Evolutionary conservation across 2,888 invertebrate species (phyloP).

Genomic region (Lasioglossum villosulum): DNA sequence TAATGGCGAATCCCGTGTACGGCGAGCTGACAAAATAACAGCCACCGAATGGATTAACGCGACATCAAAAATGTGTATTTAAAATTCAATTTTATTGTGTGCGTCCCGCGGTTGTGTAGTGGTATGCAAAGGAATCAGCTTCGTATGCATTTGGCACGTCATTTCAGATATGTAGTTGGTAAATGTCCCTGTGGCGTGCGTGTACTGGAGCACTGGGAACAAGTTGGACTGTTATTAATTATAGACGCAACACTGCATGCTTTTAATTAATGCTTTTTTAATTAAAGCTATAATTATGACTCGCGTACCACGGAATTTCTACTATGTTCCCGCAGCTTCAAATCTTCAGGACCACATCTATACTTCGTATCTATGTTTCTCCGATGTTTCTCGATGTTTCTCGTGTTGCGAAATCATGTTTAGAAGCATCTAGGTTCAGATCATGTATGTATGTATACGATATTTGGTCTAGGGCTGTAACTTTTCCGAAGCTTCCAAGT

Average conservation of each 20-base stretch:
- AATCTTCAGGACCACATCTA: conserved; percentile 43
- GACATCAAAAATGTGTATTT: not conserved
- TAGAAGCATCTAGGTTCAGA: conserved; percentile 5
- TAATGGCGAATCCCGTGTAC: not conserved
- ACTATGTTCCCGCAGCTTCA: conserved; percentile 50
- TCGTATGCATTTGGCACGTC: conserved; percentile 21
- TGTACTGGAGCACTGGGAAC: conserved; percentile 72
- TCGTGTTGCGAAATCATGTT: conserved; percentile 17
- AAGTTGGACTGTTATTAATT: conserved; percentile 79
- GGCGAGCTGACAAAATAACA: not conserved
- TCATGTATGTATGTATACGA: no score
- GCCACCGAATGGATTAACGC: not conserved
- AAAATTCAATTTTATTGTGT: conserved; percentile 1
- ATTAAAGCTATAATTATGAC: conserved; percentile 77
- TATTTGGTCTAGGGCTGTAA: no score
- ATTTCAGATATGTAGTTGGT: conserved; percentile 36
- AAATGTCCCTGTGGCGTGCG: conserved; percentile 54
- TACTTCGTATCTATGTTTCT: not conserved
- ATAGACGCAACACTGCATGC: conserved; percentile 65
- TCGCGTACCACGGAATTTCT: conserved; percentile 52
- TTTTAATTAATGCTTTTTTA: conserved; percentile 79
- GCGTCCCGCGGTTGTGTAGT: not conserved
- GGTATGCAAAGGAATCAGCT: conserved; percentile 16
- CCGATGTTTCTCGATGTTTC: no score
- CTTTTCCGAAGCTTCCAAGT: no score